Evolutionary conservation across 2,113 vertebrate genomes (phyloP).

Genomic region (Murina feae): DNA sequence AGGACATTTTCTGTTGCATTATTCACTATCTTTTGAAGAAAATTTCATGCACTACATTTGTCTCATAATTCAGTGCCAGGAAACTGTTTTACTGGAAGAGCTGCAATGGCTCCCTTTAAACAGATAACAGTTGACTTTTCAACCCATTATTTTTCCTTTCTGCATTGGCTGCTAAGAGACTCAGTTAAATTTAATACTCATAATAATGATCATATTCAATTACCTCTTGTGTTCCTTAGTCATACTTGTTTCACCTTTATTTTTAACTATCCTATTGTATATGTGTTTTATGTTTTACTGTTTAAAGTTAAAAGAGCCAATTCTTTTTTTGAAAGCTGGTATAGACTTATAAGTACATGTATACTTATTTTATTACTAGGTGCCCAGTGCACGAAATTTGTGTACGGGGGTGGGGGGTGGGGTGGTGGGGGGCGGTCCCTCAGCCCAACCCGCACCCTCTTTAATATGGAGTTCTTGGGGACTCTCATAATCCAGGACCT

Average conservation of each 20-base stretch:
- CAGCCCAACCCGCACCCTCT: no score
- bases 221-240: neutral
- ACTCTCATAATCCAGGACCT: no score
- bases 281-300: neutral
- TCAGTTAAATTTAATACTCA: neutral
- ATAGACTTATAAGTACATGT: neutral
- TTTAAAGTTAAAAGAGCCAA: neutral
- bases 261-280: neutral
- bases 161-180: neutral
- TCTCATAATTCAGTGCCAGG: neutral
- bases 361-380: neutral
- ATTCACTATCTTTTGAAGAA: neutral
- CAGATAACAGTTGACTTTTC: neutral
- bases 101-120: neutral
- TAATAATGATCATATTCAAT: neutral
- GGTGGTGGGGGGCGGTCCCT: no score
- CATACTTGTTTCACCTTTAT: neutral
- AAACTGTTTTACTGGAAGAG: constrained; percentile 31
- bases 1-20: neutral
- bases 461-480: no score
- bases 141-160: neutral
- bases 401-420: no score
- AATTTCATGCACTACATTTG: neutral
- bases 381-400: no score
- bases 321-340: neutral